Conservation (phyloP, 2,113 vertebrate genomes). For the Anguilla japonica region DNA sequence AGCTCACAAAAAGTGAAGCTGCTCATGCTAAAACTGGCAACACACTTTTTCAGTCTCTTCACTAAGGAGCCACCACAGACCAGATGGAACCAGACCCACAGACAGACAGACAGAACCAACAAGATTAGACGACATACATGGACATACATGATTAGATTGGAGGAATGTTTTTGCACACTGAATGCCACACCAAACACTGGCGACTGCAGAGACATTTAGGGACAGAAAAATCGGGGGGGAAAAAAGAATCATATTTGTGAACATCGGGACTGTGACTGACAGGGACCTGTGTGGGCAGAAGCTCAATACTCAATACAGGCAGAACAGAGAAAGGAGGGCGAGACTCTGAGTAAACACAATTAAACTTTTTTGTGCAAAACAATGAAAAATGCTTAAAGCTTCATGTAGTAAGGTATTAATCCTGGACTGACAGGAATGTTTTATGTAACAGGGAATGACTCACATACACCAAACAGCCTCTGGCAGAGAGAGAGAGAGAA, state of each 20-base stretch:
- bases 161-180: not conserved
- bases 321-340: too few species aligned
- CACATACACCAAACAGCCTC: not conserved
- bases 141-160: conserved; percentile 8
- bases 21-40: conserved; percentile 62
- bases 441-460: not conserved
- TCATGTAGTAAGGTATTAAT: not conserved
- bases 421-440: not conserved
- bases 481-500: conserved; percentile 6
- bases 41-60: conserved; percentile 47
- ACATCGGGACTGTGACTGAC: too few species aligned
- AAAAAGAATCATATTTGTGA: too few species aligned
- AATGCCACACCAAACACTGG: not conserved
- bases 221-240: too few species aligned
- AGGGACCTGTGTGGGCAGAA: too few species aligned
- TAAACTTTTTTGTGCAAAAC: too few species aligned
- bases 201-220: too few species aligned
- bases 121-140: not conserved
- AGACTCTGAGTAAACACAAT: too few species aligned
- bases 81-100: conserved; percentile 47
- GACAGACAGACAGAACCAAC: conserved; percentile 41
- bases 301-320: too few species aligned
- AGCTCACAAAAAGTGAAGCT: conserved; percentile 64
- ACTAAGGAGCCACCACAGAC: conserved; percentile 60
- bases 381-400: too few species aligned